Conservation (phyloP, 2,888 invertebrate species). For the Celastrina argiolus region DNA sequence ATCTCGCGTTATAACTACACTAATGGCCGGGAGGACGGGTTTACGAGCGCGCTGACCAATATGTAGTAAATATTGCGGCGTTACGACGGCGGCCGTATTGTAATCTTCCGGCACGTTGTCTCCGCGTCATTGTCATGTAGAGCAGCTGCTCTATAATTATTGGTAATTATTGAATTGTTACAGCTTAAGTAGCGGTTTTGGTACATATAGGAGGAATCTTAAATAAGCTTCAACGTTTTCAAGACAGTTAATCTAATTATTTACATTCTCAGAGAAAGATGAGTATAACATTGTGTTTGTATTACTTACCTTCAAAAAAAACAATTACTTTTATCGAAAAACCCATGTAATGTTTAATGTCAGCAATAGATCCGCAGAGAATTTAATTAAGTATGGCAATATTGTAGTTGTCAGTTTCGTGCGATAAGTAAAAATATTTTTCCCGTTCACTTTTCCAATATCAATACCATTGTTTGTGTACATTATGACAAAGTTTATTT, state of each 20-base stretch:
- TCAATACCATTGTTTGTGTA: not conserved
- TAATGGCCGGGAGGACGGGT: slow-evolving; percentile 1
- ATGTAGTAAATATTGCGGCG: slow-evolving; percentile 14
- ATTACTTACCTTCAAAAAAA: too few relatives aligned
- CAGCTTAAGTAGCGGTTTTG: too few relatives aligned
- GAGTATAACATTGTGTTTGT: too few relatives aligned
- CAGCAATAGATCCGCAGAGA: not conserved
- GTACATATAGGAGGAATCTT: too few relatives aligned
- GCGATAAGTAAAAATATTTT: not conserved
- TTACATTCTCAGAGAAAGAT: too few relatives aligned
- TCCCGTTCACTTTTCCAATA: not conserved
- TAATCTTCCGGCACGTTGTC: not conserved
- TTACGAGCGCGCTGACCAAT: slow-evolving; percentile 15
- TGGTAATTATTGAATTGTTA: not conserved
- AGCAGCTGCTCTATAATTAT: not conserved
- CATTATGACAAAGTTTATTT: not conserved
- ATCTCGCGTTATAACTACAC: slow-evolving; percentile 3
- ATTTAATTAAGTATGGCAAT: not conserved
- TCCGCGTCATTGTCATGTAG: not conserved
- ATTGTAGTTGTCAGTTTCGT: not conserved
- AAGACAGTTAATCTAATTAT: too few relatives aligned
- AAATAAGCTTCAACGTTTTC: too few relatives aligned
- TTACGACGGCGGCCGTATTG: not conserved
- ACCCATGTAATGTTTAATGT: not conserved
- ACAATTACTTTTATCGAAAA: not conserved